Base-by-base conservation (phyloP, 2,113 vertebrate genomes). In the Tragelaphus imberbis region DNA sequence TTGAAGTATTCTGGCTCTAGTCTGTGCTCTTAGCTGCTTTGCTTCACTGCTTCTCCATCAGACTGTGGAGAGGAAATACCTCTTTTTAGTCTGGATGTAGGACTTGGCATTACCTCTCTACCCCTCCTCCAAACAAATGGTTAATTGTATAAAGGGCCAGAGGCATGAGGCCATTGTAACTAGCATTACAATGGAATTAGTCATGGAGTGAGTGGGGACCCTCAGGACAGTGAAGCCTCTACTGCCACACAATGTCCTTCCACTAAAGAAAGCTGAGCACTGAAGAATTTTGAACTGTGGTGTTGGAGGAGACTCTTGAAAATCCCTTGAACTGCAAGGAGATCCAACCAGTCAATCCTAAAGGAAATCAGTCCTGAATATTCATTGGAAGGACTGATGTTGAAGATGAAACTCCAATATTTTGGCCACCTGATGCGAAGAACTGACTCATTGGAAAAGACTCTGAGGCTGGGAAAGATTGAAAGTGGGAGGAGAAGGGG, bases 401-500 rank as follows among this genome's bases (percentile, higher is more conserved):
- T 71, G n/a, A 71, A 71, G n/a, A 19, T 71, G 9, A 36, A 71
- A 71, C 9, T 36, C n/a, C n/a, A 71, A 21, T 71, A 12, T 19
- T 36, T 71, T 71, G 65, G n/a, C 19, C 19, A 36, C n/a, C n/a
- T 36, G 5, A 71, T 36, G 65, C 0, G 2, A 36, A 71, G n/a
- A 71, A 19, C 33, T 2, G 16, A 68, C 7, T 36, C 33, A 36
- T 1, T 71, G 17, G 65, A 36, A 71, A 71, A 71, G n/a, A 71
- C 19, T 9, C 19, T 36, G n/a, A 12, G 36, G 0, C 65, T 71
- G n/a, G n/a, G 65, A 71, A 36, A 23, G n/a, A 11, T 21, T 36
- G n/a, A 23, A 36, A 17, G 17, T 0, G 0, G 65, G 9, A 23
- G 19, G 65, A 71, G n/a, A 71, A 71, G n/a, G 25, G n/a, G n/a